Conservation (phyloP, 2,888 invertebrate genomes). For the Lycaena phlaeas region DNA sequence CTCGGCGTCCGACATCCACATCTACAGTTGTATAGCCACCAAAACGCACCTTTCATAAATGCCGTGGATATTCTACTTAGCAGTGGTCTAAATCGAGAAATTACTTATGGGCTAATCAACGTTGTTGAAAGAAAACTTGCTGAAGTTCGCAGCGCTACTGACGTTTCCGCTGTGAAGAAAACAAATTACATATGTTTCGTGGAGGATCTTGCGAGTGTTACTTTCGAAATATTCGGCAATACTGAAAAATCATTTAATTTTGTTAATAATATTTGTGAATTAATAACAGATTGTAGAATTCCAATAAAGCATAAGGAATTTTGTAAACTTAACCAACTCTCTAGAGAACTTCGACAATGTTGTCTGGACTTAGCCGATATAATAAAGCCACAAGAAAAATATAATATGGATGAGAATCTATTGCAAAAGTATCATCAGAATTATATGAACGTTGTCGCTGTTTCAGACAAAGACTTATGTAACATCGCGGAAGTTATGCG, state of each 20-base stretch:
- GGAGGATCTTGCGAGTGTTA: conserved; percentile 62
- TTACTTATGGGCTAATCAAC: conserved; percentile 64
- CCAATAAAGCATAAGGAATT: conserved; percentile 66
- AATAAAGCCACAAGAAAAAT: conserved; percentile 32
- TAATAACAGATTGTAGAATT: conserved; percentile 57
- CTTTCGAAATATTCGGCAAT: conserved; percentile 63
- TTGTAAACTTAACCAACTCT: conserved; percentile 57
- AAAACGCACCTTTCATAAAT: conserved; percentile 63
- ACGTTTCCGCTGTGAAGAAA: conserved; percentile 55
- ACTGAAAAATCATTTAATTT: conserved; percentile 59
- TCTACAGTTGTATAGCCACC: conserved; percentile 59
- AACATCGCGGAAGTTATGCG: conserved; percentile 51
- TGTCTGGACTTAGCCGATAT: conserved; percentile 60
- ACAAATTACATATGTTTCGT: conserved; percentile 62
- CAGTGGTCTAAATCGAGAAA: conserved; percentile 63
- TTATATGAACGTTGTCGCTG: conserved; percentile 63
- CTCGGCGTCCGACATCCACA: conserved; percentile 57
- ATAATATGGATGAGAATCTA: conserved; percentile 40
- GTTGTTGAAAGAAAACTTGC: conserved; percentile 64
- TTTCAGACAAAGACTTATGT: conserved; percentile 60
- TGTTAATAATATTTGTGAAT: conserved; percentile 53
- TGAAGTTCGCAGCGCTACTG: conserved; percentile 54
- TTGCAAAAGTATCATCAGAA: conserved; percentile 61
- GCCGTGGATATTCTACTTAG: conserved; percentile 62
- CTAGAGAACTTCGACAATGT: conserved; percentile 57